Evolutionary conservation across 2,888 invertebrate species (phyloP).

Genomic region (Tribolium freemani): DNA sequence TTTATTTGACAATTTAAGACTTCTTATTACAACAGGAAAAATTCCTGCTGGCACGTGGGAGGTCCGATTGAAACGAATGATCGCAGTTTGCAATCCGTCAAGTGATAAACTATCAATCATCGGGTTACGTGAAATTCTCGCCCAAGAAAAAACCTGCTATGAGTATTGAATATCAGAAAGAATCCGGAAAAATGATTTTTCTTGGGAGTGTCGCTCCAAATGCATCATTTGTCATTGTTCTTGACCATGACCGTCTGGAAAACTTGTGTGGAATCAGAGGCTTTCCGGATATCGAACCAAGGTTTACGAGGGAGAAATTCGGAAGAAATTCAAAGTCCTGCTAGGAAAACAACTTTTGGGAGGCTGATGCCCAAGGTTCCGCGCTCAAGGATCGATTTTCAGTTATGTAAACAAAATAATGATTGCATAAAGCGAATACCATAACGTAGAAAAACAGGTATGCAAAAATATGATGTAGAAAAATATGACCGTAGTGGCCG

Average conservation of each 20-base stretch:
- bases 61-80: slow-evolving; percentile 21
- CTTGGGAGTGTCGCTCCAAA: too few relatives aligned
- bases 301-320: not conserved
- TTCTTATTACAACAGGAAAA: slow-evolving; percentile 15
- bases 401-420: slow-evolving; percentile 33
- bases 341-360: slow-evolving; percentile 21
- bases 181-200: slow-evolving; percentile 6
- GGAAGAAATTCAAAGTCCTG: slow-evolving; percentile 9
- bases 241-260: slow-evolving; percentile 2
- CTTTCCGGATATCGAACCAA: not conserved
- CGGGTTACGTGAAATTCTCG: slow-evolving; percentile 13
- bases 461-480: slow-evolving; percentile 8
- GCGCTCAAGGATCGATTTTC: slow-evolving; percentile 15
- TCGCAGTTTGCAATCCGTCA: slow-evolving; percentile 21
- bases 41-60: slow-evolving; percentile 5
- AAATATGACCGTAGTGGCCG: slow-evolving; percentile 16
- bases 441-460: slow-evolving; percentile 24
- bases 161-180: not conserved
- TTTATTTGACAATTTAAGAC: slow-evolving; percentile 31
- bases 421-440: slow-evolving; percentile 10
- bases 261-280: not conserved
- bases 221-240: not conserved
- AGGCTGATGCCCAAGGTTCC: slow-evolving; percentile 1
- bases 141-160: slow-evolving; percentile 4
- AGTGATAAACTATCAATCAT: slow-evolving; percentile 16